Percentiles rank a stretch among this genome's conserved stretches.
Evolutionary conservation across 2,797 vertebrate genomes (phyloP).

Genomic region (Gorsachius magnificus): DNA sequence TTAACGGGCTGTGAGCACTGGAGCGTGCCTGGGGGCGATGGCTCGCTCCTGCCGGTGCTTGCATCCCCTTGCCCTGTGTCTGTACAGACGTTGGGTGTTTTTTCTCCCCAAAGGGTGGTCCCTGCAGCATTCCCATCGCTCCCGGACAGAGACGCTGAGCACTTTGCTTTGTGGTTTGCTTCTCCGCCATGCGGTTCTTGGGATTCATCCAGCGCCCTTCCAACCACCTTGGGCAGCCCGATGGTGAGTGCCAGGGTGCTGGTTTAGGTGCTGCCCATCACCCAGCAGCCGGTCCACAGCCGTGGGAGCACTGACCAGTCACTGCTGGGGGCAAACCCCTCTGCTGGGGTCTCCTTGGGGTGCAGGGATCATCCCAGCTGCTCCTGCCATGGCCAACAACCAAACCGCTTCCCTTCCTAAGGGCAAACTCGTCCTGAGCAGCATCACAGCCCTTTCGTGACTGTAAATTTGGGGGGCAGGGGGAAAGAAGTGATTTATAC

Average conservation of each 20-base stretch:
- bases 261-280: not conserved
- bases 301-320: not conserved
- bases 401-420: not conserved
- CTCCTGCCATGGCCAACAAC: not conserved
- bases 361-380: not conserved
- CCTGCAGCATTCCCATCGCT: not conserved
- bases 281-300: not conserved
- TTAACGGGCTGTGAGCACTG: not conserved
- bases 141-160: fast-evolving
- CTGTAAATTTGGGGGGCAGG: not conserved
- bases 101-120: fast-evolving
- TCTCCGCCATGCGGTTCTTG: fast-evolving
- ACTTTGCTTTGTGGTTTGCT: not conserved
- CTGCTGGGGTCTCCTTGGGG: not conserved
- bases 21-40: fast-evolving
- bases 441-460: not conserved
- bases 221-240: not conserved
- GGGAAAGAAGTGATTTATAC: slow-evolving; percentile 54
- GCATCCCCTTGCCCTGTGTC: not conserved
- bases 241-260: not conserved
- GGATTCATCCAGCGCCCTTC: not conserved
- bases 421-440: not conserved
- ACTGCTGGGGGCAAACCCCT: not conserved
- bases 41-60: fast-evolving
- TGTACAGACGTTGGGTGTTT: fast-evolving